Evolutionary conservation across 1,140 invertebrate species (phyloP).

Genomic region (Brachionus asplanchnoidis): DNA sequence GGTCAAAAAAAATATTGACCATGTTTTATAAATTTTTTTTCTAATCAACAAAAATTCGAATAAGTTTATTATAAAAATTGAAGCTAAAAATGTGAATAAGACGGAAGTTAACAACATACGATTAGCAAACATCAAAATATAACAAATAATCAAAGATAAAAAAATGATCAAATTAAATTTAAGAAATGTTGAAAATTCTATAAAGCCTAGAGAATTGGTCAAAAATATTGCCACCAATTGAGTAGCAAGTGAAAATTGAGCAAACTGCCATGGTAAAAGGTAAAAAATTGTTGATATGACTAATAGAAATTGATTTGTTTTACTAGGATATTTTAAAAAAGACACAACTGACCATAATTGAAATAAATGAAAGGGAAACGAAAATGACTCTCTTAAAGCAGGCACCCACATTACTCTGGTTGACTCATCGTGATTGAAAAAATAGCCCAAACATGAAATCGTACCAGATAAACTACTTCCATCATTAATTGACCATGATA

Average conservation of each 20-base stretch:
- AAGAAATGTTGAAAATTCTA: conserved; percentile 55
- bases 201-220: conserved; percentile 64
- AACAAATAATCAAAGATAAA: conserved; percentile 50
- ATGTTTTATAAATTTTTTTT: not conserved
- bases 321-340: conserved; percentile 51
- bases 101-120: conserved; percentile 68
- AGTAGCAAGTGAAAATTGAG: conserved; percentile 70
- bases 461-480: conserved; percentile 62
- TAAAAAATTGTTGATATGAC: conserved; percentile 47
- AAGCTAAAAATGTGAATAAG: conserved; percentile 57
- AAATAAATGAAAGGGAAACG: conserved; percentile 65
- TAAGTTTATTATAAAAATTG: conserved; percentile 52
- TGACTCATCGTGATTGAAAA: conserved; percentile 71
- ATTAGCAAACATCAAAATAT: conserved; percentile 63
- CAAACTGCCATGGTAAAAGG: conserved; percentile 60
- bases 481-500: conserved; percentile 61
- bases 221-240: conserved; percentile 61
- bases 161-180: conserved; percentile 49
- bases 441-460: conserved; percentile 66
- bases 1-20: not conserved
- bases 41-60: not conserved
- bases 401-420: conserved; percentile 78
- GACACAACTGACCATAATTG: conserved; percentile 58
- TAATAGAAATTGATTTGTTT: not conserved
- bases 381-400: conserved; percentile 74